These are phyloP conservation scores for Idris sp. DNA, from an alignment of 1,140 invertebrate genomes.

Conservation along the genomic window DNA sequence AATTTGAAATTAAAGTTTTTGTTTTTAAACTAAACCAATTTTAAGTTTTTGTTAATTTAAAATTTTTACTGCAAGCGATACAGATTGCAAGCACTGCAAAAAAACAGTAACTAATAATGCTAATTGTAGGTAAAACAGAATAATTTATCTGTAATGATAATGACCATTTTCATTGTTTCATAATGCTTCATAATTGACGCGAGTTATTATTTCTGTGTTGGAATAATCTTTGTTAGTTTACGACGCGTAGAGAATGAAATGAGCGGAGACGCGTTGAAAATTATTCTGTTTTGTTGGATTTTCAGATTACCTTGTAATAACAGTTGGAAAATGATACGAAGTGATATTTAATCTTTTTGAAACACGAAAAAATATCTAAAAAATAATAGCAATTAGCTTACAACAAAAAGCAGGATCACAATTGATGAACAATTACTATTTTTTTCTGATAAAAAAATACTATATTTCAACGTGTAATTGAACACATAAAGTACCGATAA, in stretches of 20 bases:
- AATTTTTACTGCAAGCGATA: conserved; percentile 34
- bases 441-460: conserved; percentile 49
- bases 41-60: too few species aligned
- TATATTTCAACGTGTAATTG: conserved; percentile 49
- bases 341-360: too few species aligned
- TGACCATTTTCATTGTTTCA: conserved; percentile 60
- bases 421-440: too few species aligned
- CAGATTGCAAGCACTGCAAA: conserved; percentile 32
- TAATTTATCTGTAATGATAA: conserved; percentile 58
- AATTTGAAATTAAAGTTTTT: too few species aligned
- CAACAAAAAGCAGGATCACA: too few species aligned
- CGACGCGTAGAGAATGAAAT: conserved; percentile 48
- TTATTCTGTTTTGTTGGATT: conserved; percentile 37
- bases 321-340: too few species aligned
- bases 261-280: conserved; percentile 37
- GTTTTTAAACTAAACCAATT: too few species aligned
- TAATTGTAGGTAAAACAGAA: conserved; percentile 59
- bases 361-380: background rate
- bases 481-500: conserved; percentile 40
- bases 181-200: conserved; percentile 54
- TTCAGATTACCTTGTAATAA: conserved; percentile 34
- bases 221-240: conserved; percentile 49
- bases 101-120: conserved; percentile 52
- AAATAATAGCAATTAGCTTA: too few species aligned
- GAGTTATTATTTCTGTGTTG: conserved; percentile 56